Evolutionary conservation across 30 jellyfish, hydroid and myxozoan genomes (phyloP).

Genomic region (Nemopilema nomurai): DNA sequence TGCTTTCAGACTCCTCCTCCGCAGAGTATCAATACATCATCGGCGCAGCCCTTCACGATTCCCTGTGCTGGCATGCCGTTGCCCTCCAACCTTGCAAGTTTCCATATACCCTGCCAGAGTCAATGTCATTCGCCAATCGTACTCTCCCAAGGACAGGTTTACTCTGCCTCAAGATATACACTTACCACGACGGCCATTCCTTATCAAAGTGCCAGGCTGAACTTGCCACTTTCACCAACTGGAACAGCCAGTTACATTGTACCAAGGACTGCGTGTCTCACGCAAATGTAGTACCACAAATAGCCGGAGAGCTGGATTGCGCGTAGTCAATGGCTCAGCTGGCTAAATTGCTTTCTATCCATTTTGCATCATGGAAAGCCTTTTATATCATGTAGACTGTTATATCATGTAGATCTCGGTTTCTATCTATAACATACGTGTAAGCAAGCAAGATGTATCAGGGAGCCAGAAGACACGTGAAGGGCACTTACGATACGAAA

Average conservation of each 20-base stretch:
- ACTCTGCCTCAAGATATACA: not conserved
- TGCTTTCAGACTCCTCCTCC: not conserved
- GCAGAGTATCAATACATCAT: not conserved
- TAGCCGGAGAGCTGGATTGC: no score
- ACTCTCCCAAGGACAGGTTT: not conserved
- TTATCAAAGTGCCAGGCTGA: not conserved
- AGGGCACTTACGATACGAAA: no score
- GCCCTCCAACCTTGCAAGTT: not conserved
- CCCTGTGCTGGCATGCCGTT: constrained; percentile 16
- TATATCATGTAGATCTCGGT: no score
- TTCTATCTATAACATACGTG: no score
- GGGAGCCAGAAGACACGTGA: no score
- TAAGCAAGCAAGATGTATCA: no score
- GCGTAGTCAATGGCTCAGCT: no score
- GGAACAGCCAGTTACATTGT: not conserved
- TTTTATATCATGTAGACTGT: no score
- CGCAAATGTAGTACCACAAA: not conserved
- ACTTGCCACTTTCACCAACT: not conserved
- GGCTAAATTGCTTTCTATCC: no score
- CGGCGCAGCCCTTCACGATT: constrained; percentile 1
- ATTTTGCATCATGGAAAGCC: no score
- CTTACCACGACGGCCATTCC: not conserved
- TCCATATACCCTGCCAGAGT: constrained; percentile 3
- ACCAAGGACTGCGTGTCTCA: not conserved
- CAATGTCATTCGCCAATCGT: not conserved